A percentile compares a stretch with the other conserved stretches of the same genome.
Evolutionary conservation across 2,888 invertebrate genomes (phyloP).

Genomic region (Heteromurus nitidus): DNA sequence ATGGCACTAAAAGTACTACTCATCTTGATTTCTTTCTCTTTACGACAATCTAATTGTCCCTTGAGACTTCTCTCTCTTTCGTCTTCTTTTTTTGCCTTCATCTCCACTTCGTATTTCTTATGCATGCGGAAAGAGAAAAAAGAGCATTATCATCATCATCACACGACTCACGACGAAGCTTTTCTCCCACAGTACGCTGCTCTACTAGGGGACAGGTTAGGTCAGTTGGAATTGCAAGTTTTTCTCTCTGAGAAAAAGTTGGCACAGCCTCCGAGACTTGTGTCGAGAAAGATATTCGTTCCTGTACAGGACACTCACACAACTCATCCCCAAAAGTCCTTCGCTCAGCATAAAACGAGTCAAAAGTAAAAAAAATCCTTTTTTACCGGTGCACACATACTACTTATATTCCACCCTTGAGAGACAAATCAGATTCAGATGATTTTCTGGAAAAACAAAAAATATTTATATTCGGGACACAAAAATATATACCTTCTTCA

Average conservation of each 20-base stretch:
- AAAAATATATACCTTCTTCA: not conserved
- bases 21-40: constrained; percentile 47
- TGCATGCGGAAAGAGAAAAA: not conserved
- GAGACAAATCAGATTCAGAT: too few relatives aligned
- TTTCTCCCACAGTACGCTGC: not conserved
- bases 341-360: too few relatives aligned
- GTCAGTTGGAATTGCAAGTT: not conserved
- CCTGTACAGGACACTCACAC: too few relatives aligned
- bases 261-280: not conserved
- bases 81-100: too few relatives aligned
- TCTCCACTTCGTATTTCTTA: not conserved
- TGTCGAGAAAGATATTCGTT: constrained; percentile 4
- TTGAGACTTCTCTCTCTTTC: constrained; percentile 14
- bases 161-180: too few relatives aligned
- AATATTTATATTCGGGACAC: not conserved
- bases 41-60: constrained; percentile 58
- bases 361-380: too few relatives aligned
- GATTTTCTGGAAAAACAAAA: not conserved
- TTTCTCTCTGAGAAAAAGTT: not conserved
- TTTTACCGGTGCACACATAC: too few relatives aligned
- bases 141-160: not conserved
- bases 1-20: constrained; percentile 33
- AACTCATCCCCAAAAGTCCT: too few relatives aligned
- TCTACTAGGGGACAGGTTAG: too few relatives aligned
- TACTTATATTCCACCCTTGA: too few relatives aligned